Conservation (phyloP, 2,113 vertebrate species). For the Lagopus muta region DNA sequence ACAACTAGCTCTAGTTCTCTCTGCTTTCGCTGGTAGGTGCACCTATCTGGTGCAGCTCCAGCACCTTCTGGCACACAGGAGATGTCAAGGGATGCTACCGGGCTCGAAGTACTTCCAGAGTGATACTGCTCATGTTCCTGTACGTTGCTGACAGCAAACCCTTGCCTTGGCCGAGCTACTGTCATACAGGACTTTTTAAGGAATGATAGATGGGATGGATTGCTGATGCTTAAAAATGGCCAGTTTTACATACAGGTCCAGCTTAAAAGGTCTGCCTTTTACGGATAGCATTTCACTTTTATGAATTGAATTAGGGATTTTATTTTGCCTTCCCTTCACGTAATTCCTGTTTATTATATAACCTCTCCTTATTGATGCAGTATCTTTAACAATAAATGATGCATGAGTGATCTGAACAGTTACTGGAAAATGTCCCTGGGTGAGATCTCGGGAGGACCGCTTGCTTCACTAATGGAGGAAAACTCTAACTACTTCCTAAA, state of each 20-base stretch:
- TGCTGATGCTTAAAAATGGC: background rate
- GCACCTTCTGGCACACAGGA: background rate
- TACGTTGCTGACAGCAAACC: background rate
- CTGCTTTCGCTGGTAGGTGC: background rate
- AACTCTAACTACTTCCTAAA: conserved; percentile 73
- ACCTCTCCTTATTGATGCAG: conserved; percentile 47
- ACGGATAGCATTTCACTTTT: background rate
- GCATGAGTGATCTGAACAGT: conserved; percentile 61
- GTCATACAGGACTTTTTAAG: background rate
- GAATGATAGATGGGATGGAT: background rate
- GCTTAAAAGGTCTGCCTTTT: background rate
- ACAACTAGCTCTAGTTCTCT: background rate
- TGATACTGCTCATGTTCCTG: background rate
- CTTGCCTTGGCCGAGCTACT: background rate
- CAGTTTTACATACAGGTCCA: background rate
- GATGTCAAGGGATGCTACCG: background rate
- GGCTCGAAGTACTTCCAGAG: background rate
- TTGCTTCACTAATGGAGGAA: conserved; percentile 73
- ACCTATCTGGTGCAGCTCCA: background rate
- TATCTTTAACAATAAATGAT: conserved; percentile 60
- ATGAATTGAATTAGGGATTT: conserved; percentile 1
- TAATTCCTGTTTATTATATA: conserved; percentile 39
- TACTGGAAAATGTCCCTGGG: conserved; percentile 66
- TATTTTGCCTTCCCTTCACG: conserved; percentile 24
- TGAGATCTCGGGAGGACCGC: conserved; percentile 42